Conservation (phyloP, 2,797 vertebrate genomes). For the Coilia nasus region DNA sequence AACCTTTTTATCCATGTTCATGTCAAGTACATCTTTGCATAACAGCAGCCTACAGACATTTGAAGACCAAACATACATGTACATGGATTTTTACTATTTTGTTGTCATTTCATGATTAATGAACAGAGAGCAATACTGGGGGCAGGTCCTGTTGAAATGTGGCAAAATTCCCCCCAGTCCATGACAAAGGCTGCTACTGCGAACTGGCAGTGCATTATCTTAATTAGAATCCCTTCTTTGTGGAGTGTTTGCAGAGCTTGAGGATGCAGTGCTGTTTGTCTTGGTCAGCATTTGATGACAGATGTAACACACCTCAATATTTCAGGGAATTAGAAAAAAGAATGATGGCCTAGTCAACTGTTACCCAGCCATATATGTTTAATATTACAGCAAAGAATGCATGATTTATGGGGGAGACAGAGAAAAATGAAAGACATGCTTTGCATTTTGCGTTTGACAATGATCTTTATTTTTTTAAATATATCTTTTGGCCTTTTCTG, state of each 20-base stretch:
- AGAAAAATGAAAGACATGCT: background rate
- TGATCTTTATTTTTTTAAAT: background rate
- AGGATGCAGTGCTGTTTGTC: background rate
- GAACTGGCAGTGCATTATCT: background rate
- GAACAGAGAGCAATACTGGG: background rate
- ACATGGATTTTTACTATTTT: background rate
- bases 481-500: too few relatives aligned
- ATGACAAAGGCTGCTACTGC: slow-evolving; percentile 6
- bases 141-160: slow-evolving; percentile 7
- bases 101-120: background rate
- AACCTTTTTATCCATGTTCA: background rate
- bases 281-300: background rate
- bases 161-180: slow-evolving; percentile 9
- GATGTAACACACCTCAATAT: background rate
- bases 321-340: background rate
- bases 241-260: background rate
- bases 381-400: background rate
- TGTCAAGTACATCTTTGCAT: background rate
- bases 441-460: background rate
- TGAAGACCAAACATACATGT: background rate
- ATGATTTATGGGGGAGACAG: background rate
- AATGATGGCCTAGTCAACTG: background rate
- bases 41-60: background rate
- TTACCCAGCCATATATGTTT: background rate
- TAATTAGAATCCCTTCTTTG: slow-evolving; percentile 20